A percentile compares a stretch with the other conserved stretches of the same genome.
These are phyloP conservation scores for Falcunculus frontatus DNA, from an alignment of 2,113 vertebrate species.

Conservation along the genomic window DNA sequence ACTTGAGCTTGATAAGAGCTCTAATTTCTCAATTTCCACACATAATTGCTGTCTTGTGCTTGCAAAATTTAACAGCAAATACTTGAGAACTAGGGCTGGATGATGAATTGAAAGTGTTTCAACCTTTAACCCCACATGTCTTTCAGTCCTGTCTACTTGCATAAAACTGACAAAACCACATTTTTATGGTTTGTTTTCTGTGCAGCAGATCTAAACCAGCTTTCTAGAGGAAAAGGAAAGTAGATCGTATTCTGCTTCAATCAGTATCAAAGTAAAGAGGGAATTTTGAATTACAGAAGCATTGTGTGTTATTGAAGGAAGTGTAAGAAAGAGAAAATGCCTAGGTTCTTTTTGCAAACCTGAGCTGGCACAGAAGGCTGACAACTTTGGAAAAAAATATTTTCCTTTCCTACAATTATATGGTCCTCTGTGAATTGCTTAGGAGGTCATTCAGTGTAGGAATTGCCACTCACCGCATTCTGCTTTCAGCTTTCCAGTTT, in stretches of 20 bases:
- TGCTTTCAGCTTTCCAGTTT: neutral
- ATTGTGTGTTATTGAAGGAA: neutral
- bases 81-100: neutral
- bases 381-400: neutral
- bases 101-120: slow-evolving; percentile 36
- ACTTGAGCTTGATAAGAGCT: neutral
- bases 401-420: neutral
- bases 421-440: neutral
- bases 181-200: slow-evolving; percentile 32
- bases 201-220: neutral
- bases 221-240: neutral
- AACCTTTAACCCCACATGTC: slow-evolving; percentile 6
- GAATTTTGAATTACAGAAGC: neutral
- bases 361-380: neutral
- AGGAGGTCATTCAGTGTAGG: neutral
- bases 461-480: neutral
- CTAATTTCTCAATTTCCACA: neutral
- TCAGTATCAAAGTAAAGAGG: neutral
- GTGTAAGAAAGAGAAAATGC: neutral
- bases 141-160: neutral
- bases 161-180: slow-evolving; percentile 29
- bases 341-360: neutral
- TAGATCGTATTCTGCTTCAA: neutral
- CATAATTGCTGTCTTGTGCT: slow-evolving; percentile 11
- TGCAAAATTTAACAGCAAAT: neutral